These are phyloP conservation scores for Nycticorax nycticorax DNA, from an alignment of 2,113 vertebrate genomes.

Conservation along the genomic window DNA sequence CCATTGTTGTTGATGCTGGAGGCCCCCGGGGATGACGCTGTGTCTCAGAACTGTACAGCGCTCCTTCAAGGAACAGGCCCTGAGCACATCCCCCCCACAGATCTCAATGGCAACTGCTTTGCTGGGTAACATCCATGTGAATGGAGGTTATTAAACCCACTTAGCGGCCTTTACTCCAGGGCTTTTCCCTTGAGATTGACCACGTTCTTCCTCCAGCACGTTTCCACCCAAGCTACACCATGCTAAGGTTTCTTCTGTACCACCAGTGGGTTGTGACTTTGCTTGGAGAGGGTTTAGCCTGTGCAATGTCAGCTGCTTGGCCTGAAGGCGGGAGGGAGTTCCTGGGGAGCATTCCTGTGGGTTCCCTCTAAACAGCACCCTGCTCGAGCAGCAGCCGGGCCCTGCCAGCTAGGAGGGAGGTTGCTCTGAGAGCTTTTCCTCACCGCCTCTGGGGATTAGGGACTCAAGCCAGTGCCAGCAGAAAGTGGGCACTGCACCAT, in stretches of 20 bases:
- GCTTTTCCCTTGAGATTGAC: background rate
- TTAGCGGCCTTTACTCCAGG: background rate
- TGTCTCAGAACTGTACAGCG: background rate
- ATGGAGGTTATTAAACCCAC: background rate
- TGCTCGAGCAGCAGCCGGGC: background rate
- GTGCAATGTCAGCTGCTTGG: background rate
- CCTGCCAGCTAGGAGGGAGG: background rate
- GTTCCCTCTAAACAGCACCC: background rate
- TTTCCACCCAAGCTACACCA: background rate
- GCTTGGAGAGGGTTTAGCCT: background rate
- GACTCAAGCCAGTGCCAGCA: background rate
- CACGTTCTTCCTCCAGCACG: background rate
- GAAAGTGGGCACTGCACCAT: background rate
- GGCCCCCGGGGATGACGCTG: background rate
- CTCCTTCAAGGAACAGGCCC: conserved; percentile 17
- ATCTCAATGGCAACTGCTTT: background rate
- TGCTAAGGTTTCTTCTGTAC: background rate
- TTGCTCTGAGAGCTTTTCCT: background rate
- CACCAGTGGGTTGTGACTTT: background rate
- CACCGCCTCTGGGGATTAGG: background rate
- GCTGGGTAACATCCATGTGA: background rate
- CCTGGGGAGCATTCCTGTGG: conserved; percentile 27
- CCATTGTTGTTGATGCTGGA: background rate
- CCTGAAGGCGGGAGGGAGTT: background rate
- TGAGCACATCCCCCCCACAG: background rate